A percentile compares a stretch with the other conserved stretches of the same genome.
phyloP scores from a whole-genome alignment of 2,888 invertebrate species.

The Xiphydria camelus region DNA sequence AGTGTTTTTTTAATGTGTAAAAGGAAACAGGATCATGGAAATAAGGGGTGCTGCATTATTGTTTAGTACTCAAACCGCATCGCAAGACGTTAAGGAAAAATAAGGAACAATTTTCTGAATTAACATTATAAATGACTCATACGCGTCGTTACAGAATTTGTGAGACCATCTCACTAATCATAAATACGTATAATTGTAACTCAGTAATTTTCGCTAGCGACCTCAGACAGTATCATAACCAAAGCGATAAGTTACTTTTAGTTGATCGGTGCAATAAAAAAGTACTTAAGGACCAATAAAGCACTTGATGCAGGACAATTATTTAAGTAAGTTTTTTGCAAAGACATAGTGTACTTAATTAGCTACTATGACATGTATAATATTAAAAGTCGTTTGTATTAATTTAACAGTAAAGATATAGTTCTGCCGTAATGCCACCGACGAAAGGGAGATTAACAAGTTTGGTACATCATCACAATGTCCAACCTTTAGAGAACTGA shows the following conservation, averaged over 20 bases:
- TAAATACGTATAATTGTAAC: neutral
- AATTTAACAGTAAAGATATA: too few relatives aligned
- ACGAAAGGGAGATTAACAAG: too few relatives aligned
- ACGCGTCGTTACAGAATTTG: neutral
- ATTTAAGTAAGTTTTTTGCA: neutral
- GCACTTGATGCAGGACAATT: neutral
- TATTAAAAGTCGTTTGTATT: conserved; percentile 23
- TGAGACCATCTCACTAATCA: neutral
- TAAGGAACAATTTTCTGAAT: neutral
- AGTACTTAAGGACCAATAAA: conserved; percentile 17
- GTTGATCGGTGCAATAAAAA: conserved; percentile 12
- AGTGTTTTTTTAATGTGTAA: conserved; percentile 2
- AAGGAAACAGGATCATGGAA: neutral
- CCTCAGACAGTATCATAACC: conserved; percentile 10
- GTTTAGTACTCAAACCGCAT: conserved; percentile 2
- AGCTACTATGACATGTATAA: conserved; percentile 15
- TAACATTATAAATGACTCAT: conserved; percentile 4
- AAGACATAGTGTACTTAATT: conserved; percentile 21
- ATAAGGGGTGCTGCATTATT: conserved; percentile 3
- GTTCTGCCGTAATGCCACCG: too few relatives aligned
- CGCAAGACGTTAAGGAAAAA: neutral
- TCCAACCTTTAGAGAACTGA: too few relatives aligned
- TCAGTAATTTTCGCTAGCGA: neutral
- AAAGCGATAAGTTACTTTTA: conserved; percentile 9
- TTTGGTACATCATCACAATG: too few relatives aligned